Evolutionary conservation across 2,797 vertebrate genomes (phyloP), one percentile per base, ranked within the genome.

Genomic region (Borostomias antarcticus): DNA sequence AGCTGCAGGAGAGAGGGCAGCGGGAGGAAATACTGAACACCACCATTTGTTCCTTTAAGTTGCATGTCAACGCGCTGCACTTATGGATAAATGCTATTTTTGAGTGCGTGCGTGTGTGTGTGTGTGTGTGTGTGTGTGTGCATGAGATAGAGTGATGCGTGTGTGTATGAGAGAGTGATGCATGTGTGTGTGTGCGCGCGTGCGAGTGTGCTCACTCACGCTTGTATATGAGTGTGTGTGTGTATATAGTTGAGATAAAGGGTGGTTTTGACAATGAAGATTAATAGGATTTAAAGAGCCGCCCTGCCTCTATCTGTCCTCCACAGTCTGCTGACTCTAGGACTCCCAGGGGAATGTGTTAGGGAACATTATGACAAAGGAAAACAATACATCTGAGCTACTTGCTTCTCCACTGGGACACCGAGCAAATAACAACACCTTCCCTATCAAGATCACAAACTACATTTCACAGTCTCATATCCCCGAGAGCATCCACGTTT

Each of bases 341-440:
- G 69, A 62, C 35, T 73, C 79, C 74, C 76, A 5, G 30, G 74
- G 67, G 76, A 59, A 10, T 47, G 65, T 68, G 74, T 67, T 62
- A 58, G 47, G 40, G 60, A 30, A 52, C 62, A 68, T 67, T 51
- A 68, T 64, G 64, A 67, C 60, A 75, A 68, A 70, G 54, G 61
- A 15, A 74, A 68, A 73, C 64, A 62, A 63, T 25, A 45, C 26
- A 43, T 50, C 40, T 6, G 69, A 57, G 71, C 69, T 11, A 62
- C 70, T 65, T 59, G 68, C 54, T 9, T 15, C 32, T 64, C 68
- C 69, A 72, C 69, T 32, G 76, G 77, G 72, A 80, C 70, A 69
- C 17, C 59, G 65, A 77, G 77, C 77, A 64, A 76, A 79, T 70
- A 82, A 79, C 77, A 82, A 84, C 74, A 87, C 76, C 75, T 77